These are phyloP conservation scores for Noctua pronuba DNA, from an alignment of 2,888 invertebrate species.

Conservation along the genomic window DNA sequence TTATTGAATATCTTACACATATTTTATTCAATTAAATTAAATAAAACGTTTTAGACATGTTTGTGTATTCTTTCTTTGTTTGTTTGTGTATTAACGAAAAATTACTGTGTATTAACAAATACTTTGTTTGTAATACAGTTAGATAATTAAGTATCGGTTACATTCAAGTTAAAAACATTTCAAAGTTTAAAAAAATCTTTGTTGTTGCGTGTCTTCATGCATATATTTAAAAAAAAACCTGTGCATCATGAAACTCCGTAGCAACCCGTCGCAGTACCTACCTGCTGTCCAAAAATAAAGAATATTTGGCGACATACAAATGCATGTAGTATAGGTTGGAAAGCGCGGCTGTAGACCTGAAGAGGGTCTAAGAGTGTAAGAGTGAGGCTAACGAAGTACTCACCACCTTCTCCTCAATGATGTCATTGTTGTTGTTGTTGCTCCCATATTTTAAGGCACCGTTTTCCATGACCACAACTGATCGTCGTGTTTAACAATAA, in stretches of 20 bases:
- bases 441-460: conserved; percentile 91
- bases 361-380: conserved; percentile 26
- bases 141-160: background rate
- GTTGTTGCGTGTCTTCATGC: background rate
- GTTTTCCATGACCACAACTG: conserved; percentile 90
- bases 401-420: conserved; percentile 89
- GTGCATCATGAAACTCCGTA: background rate
- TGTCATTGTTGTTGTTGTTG: conserved; percentile 90
- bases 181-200: background rate
- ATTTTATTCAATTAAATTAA: background rate
- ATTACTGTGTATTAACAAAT: background rate
- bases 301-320: background rate
- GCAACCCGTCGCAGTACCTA: conserved; percentile 2
- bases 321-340: conserved; percentile 4
- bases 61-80: too few species aligned
- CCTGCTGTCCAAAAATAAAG: conserved; percentile 2
- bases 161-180: background rate
- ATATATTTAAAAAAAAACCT: conserved; percentile 4
- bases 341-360: conserved; percentile 19
- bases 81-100: background rate
- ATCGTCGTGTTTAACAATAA: conserved; percentile 81
- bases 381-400: conserved; percentile 71
- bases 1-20: background rate
- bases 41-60: background rate
- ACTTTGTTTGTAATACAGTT: background rate